Base-by-base conservation (phyloP, 1,140 invertebrate genomes). In the Luehdorfia chinensis region DNA sequence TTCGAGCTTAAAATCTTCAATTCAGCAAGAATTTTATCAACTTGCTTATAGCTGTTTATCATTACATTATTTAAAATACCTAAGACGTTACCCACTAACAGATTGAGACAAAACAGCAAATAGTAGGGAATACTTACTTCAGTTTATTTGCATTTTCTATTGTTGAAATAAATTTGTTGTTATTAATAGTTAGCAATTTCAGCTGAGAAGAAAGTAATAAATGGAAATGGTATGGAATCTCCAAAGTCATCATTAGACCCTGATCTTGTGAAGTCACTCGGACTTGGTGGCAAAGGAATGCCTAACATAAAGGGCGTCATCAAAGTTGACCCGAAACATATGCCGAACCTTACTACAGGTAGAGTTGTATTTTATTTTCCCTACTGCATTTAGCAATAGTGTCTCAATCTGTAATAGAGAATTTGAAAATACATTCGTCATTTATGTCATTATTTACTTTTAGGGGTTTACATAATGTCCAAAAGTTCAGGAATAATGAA, bases 391-490 rank as follows among this genome's bases (percentile, higher is more conserved):
- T 21, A 21, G 19, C 19, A 21, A 21, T 21, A 21, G 19, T 21
- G 19, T 21, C 2, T 3, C 6, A 6, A 21, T 3, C 6, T 21
- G 6, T n/a, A 21, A 21, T 21, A 21, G 19, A 21, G 2, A 21
- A 21, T 21, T 3, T n/a, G n/a, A 3, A 21, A 21, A 21, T 21
- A 3, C 6, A 21, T 2, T 2, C 19, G 6, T 3, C 6, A 21
- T 21, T 21, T 21, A 21, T 3, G 6, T 21, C 2, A 21, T 3
- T 21, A n/a, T 51, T 53, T 62, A 59, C 21, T 66, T 65, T 78
- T 87, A 55, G 91, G 91, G 50, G 90, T 93, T 6, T 93, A 93
- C 59, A 91, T 93, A 12, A 93, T 94, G 91, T 93, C 92, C 1
- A 91, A 92, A 64, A 93, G 92, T 55, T 91, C 92, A 21, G 92